Conservation (phyloP, 2,113 vertebrate genomes). For the Theristicus caerulescens region DNA sequence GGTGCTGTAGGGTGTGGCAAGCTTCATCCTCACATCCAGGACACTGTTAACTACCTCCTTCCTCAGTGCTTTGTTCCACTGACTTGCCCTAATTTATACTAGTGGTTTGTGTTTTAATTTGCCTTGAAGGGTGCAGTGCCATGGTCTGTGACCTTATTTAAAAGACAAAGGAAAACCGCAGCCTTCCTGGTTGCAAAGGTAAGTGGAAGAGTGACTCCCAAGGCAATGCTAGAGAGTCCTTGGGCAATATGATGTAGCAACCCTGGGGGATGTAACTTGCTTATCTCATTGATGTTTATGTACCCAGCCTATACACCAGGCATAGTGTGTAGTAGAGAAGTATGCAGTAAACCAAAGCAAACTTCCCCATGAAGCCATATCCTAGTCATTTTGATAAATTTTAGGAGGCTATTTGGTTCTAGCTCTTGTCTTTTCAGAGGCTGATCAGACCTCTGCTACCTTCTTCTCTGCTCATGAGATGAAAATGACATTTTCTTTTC, state of each 20-base stretch:
- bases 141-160: not conserved
- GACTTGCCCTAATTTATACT: not conserved
- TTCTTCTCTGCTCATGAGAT: not conserved
- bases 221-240: not conserved
- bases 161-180: fast-evolving
- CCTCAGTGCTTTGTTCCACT: not conserved
- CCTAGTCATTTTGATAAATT: not conserved
- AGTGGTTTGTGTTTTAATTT: not conserved
- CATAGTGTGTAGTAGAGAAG: not conserved
- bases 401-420: not conserved
- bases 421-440: not conserved
- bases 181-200: not conserved
- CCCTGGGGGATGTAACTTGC: not conserved
- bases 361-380: not conserved
- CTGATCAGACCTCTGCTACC: not conserved
- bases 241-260: not conserved
- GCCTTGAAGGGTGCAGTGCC: not conserved
- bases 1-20: not conserved
- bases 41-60: not conserved
- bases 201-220: not conserved
- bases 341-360: not conserved
- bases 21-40: not conserved
- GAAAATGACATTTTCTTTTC: not conserved
- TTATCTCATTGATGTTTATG: not conserved
- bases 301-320: not conserved